phyloP scores from a whole-genome alignment of 2,888 invertebrate species.

The Brachyopa scutellaris region DNA sequence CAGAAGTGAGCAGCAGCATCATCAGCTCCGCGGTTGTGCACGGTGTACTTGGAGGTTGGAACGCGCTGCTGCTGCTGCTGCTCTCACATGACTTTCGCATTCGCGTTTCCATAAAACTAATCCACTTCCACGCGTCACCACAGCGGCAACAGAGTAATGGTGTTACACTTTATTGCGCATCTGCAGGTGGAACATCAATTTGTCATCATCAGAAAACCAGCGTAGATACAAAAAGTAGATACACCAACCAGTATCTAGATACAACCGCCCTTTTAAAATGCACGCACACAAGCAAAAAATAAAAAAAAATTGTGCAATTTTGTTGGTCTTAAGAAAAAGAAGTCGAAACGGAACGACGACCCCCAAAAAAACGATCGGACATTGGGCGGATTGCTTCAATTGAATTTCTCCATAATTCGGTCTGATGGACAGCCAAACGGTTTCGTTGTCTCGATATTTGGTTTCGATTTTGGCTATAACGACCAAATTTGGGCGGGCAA shows the following conservation, averaged over 20 bases:
- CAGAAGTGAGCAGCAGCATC: conserved; percentile 24
- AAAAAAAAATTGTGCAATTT: conserved; percentile 4
- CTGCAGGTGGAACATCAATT: conserved; percentile 58
- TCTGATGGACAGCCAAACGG: conserved; percentile 1
- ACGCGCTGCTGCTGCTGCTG: no score
- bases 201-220: conserved; percentile 14
- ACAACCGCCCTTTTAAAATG: neutral
- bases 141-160: neutral
- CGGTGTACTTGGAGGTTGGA: conserved; percentile 10
- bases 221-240: neutral
- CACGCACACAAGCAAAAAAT: neutral
- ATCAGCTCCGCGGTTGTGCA: conserved; percentile 2
- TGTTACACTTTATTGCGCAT: conserved; percentile 55
- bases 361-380: neutral
- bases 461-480: conserved; percentile 42
- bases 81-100: conserved; percentile 35
- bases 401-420: conserved; percentile 44
- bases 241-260: neutral
- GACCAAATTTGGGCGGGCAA: conserved; percentile 47
- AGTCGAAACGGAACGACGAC: neutral
- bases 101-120: conserved; percentile 7
- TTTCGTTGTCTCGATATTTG: conserved; percentile 44
- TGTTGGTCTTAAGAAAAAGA: neutral
- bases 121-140: conserved; percentile 38
- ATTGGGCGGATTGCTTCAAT: conserved; percentile 61